These are phyloP conservation scores for Lycaon pictus DNA, from an alignment of 2,113 vertebrate species.

Conservation along the genomic window DNA sequence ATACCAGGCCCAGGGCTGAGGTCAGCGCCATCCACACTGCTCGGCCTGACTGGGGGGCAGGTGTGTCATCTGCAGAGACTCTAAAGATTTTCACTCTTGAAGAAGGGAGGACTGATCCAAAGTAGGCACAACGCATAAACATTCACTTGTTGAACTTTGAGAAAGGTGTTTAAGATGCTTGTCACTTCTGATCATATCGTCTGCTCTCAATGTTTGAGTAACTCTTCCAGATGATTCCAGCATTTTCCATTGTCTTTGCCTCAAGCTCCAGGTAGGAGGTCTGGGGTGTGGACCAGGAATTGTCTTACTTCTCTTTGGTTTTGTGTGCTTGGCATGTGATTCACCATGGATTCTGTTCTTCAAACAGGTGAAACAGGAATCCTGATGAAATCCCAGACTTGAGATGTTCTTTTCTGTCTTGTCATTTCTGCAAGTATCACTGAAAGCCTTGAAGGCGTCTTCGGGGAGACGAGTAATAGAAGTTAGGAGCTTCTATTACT, in stretches of 20 bases:
- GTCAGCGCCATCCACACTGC: accelerated
- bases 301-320: background rate
- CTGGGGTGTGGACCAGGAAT: background rate
- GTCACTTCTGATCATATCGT: background rate
- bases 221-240: background rate
- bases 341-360: background rate
- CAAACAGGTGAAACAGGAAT: background rate
- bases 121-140: accelerated
- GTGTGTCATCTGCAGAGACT: too few relatives aligned
- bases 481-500: too few relatives aligned
- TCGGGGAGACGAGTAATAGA: too few relatives aligned
- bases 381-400: background rate
- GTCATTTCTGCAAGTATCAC: background rate
- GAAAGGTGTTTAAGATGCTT: background rate
- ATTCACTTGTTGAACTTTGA: background rate
- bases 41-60: background rate
- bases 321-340: background rate
- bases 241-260: background rate
- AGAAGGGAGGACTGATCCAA: too few relatives aligned
- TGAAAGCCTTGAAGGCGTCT: background rate
- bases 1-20: background rate
- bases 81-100: accelerated
- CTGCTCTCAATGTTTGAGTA: background rate
- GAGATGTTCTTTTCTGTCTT: background rate
- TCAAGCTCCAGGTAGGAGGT: accelerated